Evolutionary conservation across 2,797 vertebrate species (phyloP).

Genomic region (Pangasius mekongensis): DNA sequence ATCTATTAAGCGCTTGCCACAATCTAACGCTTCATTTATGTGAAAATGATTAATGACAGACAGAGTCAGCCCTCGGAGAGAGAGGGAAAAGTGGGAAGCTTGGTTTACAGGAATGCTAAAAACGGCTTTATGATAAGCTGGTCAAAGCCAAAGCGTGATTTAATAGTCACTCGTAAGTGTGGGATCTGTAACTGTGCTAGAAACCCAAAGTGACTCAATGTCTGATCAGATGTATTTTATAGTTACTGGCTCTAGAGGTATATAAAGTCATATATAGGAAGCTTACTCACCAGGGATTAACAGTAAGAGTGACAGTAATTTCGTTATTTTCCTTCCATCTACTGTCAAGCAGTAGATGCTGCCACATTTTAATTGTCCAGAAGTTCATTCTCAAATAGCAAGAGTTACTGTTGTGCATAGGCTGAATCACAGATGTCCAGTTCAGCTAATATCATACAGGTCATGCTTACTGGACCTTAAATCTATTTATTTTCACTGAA

Average conservation of each 20-base stretch:
- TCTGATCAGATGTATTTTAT: slow-evolving; percentile 24
- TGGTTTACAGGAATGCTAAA: slow-evolving; percentile 48
- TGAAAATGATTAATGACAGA: slow-evolving; percentile 53
- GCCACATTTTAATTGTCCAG: slow-evolving; percentile 2
- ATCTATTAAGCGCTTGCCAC: slow-evolving; percentile 48
- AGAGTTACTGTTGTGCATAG: background rate
- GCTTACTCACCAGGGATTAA: slow-evolving; percentile 1
- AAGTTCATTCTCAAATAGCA: background rate
- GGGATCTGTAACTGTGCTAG: slow-evolving; percentile 16
- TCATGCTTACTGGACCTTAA: slow-evolving; percentile 9
- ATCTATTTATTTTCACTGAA: background rate
- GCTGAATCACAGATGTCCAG: background rate
- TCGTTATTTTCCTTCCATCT: slow-evolving; percentile 13
- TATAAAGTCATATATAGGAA: slow-evolving; percentile 11
- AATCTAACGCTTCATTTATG: slow-evolving; percentile 46
- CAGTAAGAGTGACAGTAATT: background rate
- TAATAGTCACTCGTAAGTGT: slow-evolving; percentile 22
- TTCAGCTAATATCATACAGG: background rate
- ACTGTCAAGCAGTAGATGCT: background rate
- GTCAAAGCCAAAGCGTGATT: slow-evolving; percentile 8
- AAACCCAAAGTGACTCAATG: slow-evolving; percentile 26
- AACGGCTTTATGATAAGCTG: slow-evolving; percentile 44
- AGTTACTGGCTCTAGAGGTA: slow-evolving; percentile 21
- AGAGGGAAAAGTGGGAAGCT: slow-evolving; percentile 32
- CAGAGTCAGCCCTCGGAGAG: slow-evolving; percentile 32